Evolutionary conservation across 2,797 vertebrate genomes (phyloP).

Genomic region (Chromis chromis): DNA sequence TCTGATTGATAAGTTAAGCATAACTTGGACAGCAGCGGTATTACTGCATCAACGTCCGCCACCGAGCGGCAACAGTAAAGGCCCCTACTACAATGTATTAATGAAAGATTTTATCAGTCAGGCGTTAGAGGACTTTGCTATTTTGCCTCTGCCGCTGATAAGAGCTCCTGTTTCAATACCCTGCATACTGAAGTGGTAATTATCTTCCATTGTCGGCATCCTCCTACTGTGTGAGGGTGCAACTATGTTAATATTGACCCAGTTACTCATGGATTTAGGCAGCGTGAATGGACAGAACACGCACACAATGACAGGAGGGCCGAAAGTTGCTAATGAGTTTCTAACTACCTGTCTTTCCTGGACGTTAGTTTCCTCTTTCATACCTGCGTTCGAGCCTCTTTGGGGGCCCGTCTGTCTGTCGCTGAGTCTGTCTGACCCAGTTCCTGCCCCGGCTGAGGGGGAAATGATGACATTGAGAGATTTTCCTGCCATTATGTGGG

Average conservation of each 20-base stretch:
- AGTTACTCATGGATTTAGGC: conserved; percentile 16
- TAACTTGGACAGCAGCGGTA: not conserved
- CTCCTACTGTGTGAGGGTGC: conserved; percentile 25
- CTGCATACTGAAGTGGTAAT: conserved; percentile 39
- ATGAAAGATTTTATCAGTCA: conserved; percentile 49
- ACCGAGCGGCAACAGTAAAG: conserved; percentile 12
- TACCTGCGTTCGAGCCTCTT: conserved; percentile 49
- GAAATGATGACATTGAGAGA: conserved; percentile 74
- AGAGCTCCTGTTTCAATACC: conserved; percentile 45
- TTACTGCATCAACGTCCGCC: not conserved
- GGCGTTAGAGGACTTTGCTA: conserved; percentile 27
- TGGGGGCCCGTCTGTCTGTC: conserved; percentile 41
- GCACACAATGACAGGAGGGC: conserved; percentile 1
- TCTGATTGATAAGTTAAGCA: not conserved
- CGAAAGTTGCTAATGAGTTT: conserved; percentile 13
- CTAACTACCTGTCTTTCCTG: conserved; percentile 4
- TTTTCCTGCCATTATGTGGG: conserved; percentile 79
- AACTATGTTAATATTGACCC: conserved; percentile 40
- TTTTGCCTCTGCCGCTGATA: conserved; percentile 45
- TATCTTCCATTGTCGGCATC: conserved; percentile 31
- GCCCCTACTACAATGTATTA: conserved; percentile 14
- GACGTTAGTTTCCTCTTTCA: conserved; percentile 33
- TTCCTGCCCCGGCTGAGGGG: conserved; percentile 67
- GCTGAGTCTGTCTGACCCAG: conserved; percentile 69
- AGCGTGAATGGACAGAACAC: conserved; percentile 17